These are phyloP conservation scores for Leptinotarsa texana DNA, from an alignment of 1,140 invertebrate species.

Conservation along the genomic window DNA sequence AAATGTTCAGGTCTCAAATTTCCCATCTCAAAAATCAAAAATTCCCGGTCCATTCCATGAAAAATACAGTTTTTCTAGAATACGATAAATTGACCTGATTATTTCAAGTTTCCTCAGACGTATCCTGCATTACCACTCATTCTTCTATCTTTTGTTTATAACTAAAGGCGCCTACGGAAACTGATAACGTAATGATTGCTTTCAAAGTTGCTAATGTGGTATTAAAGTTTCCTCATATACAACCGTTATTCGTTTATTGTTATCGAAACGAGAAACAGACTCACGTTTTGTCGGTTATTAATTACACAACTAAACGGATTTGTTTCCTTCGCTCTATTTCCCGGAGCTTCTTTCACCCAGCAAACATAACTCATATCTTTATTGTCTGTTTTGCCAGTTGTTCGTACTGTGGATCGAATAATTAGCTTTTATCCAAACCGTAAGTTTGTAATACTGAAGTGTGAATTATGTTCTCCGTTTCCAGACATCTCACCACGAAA, in stretches of 20 bases:
- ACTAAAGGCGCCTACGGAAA: background rate
- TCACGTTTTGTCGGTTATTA: conserved; percentile 37
- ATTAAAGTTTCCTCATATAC: conserved; percentile 8
- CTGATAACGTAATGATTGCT: background rate
- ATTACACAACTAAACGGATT: conserved; percentile 41
- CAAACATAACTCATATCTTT: conserved; percentile 19
- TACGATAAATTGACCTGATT: too few relatives aligned
- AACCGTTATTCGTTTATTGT: conserved; percentile 34
- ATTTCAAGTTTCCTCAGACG: too few relatives aligned
- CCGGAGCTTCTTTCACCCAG: conserved; percentile 5
- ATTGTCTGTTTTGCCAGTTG: conserved; percentile 25
- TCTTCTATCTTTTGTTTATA: background rate
- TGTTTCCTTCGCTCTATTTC: conserved; percentile 23
- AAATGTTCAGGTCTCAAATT: too few relatives aligned
- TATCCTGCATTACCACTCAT: too few relatives aligned
- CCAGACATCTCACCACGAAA: background rate
- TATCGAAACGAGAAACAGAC: conserved; percentile 39
- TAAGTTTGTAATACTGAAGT: conserved; percentile 14
- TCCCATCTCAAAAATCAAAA: too few relatives aligned
- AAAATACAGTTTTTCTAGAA: too few relatives aligned
- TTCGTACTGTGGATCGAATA: conserved; percentile 20
- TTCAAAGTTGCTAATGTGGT: background rate
- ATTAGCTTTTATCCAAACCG: conserved; percentile 18
- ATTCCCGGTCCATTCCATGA: too few relatives aligned
- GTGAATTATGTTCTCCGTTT: background rate